Base-by-base conservation (phyloP, 2,113 vertebrate species). In the Nannobrachium achirus region DNA sequence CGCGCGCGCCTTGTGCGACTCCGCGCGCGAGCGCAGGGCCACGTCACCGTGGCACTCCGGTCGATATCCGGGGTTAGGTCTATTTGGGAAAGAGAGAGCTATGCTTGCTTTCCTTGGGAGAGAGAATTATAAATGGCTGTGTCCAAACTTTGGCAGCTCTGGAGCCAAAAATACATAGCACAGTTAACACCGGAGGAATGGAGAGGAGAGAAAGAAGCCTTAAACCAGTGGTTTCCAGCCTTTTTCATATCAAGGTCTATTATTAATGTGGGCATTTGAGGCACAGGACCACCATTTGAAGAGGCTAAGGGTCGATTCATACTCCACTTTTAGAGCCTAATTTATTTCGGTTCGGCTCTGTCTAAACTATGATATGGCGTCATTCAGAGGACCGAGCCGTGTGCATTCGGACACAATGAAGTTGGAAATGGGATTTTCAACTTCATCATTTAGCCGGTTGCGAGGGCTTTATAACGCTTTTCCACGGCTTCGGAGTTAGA, bases 351-450 rank as follows among this genome's bases (percentile, higher is more conserved):
- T n/a, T n/a, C n/a, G n/a, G n/a, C n/a, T n/a, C n/a, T n/a, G n/a
- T n/a, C n/a, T n/a, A n/a, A n/a, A n/a, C n/a, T n/a, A n/a, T n/a
- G n/a, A n/a, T n/a, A n/a, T n/a, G n/a, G n/a, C n/a, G n/a, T n/a
- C n/a, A n/a, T n/a, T n/a, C n/a, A n/a, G n/a, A n/a, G n/a, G n/a
- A n/a, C n/a, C 66, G 65, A 69, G 55, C 75, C 81, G 85, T 90
- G 85, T 87, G 86, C 88, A 86, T 51, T 84, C 84, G 79, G 46
- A 84, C 72, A 77, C 77, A 76, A 86, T 85, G 63, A 73, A 87
- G 86, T 87, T 85, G 79, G 65, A 86, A 86, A 88, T 83, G 71
- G 80, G 81, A 64, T 81, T 85, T 86, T 58, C 10, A 9, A 9
- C 19, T 9, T 25, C n/a, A 40, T 49, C 50, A 15, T 78, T 53